Conservation (phyloP, 2,888 invertebrate genomes). For the Luperina nickerlii region DNA sequence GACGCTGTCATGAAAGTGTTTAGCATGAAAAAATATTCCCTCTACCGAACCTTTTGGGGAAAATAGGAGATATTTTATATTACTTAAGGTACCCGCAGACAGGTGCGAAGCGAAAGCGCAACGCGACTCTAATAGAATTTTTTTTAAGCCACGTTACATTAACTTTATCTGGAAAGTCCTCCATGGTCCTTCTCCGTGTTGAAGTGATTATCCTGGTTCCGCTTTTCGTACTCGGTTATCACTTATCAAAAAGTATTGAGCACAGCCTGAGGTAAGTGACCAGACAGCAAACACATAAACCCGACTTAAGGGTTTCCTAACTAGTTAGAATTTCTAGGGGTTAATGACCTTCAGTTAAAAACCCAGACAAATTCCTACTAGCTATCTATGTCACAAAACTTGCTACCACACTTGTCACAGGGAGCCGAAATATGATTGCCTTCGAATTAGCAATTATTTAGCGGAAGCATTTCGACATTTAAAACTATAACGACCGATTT, state of each 20-base stretch:
- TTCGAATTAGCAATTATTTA: conserved; percentile 54
- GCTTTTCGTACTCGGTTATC: not conserved
- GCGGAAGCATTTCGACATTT: conserved; percentile 64
- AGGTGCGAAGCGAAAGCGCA: too few relatives aligned
- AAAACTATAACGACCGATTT: conserved; percentile 44
- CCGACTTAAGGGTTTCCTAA: too few relatives aligned
- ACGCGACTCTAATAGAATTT: too few relatives aligned
- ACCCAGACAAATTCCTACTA: not conserved
- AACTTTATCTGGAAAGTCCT: not conserved
- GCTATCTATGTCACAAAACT: not conserved
- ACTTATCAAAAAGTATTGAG: too few relatives aligned
- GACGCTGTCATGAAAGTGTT: not conserved
- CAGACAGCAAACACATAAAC: too few relatives aligned
- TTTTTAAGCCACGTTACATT: not conserved
- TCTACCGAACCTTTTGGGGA: too few relatives aligned
- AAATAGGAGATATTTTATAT: too few relatives aligned
- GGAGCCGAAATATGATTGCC: not conserved
- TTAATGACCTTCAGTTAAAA: not conserved
- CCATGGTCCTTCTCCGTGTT: not conserved
- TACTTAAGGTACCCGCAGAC: too few relatives aligned
- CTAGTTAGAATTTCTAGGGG: too few relatives aligned
- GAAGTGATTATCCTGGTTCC: not conserved
- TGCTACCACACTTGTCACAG: not conserved
- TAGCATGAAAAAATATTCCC: too few relatives aligned
- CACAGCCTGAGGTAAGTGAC: too few relatives aligned